Evolutionary conservation across 2,888 invertebrate species (phyloP).

Genomic region (Crioceris asparagi): DNA sequence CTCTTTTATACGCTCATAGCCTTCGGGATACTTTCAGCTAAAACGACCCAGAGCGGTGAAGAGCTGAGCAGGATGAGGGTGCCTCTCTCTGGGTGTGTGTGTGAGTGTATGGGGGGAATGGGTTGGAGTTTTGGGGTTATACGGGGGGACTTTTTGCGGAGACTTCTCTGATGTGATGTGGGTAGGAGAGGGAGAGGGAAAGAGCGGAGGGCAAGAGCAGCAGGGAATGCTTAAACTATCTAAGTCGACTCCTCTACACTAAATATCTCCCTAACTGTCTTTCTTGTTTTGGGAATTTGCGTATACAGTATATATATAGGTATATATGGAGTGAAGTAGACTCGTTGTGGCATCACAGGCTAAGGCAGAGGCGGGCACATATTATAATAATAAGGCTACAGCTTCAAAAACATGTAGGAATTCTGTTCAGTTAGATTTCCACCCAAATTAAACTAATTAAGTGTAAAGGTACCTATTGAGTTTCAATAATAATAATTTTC

Average conservation of each 20-base stretch:
- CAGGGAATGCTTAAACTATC: slow-evolving; percentile 19
- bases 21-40: slow-evolving; percentile 35
- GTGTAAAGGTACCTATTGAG: too few species aligned
- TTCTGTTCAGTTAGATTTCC: too few species aligned
- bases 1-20: slow-evolving; percentile 32
- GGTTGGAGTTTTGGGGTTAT: too few species aligned
- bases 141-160: too few species aligned
- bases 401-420: too few species aligned
- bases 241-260: slow-evolving; percentile 19
- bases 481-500: too few species aligned
- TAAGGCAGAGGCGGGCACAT: too few species aligned
- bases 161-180: slow-evolving; percentile 12
- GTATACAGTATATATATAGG: too few species aligned
- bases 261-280: slow-evolving; percentile 21
- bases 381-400: too few species aligned
- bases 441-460: too few species aligned
- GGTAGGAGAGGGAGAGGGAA: slow-evolving; percentile 19
- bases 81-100: slow-evolving; percentile 17
- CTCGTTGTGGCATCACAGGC: too few species aligned
- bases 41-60: slow-evolving; percentile 24
- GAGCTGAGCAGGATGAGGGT: slow-evolving; percentile 14
- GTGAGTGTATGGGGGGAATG: slow-evolving; percentile 17
- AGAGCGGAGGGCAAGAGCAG: slow-evolving; percentile 17
- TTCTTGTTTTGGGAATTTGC: slow-evolving; percentile 17
- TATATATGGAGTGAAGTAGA: too few species aligned